Conservation (phyloP, 2,888 invertebrate genomes). For the Scaeva pyrastri region DNA sequence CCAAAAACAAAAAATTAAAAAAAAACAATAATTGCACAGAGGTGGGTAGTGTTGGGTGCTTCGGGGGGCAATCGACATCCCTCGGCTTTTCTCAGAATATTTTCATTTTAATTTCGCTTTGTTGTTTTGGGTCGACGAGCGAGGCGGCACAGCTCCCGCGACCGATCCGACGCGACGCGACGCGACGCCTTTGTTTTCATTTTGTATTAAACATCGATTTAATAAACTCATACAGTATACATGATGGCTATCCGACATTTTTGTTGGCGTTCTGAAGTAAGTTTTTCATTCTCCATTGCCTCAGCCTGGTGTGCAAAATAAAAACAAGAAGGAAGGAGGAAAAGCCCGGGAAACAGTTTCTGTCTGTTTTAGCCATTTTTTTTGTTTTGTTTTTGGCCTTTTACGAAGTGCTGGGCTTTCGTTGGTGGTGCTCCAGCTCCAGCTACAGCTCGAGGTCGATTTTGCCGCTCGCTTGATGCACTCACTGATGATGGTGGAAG, state of each 20-base stretch:
- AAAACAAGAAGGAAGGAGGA: slow-evolving; percentile 19
- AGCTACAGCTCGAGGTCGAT: too few species aligned
- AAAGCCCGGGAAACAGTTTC: slow-evolving; percentile 61
- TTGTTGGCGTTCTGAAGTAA: slow-evolving; percentile 45
- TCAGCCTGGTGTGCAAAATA: neutral
- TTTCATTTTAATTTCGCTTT: slow-evolving; percentile 30
- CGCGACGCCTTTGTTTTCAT: slow-evolving; percentile 55
- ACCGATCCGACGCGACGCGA: neutral
- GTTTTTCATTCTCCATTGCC: slow-evolving; percentile 54
- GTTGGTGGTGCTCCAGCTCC: neutral
- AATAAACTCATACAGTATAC: slow-evolving; percentile 65
- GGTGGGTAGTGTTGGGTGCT: slow-evolving; percentile 25
- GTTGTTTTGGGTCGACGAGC: neutral
- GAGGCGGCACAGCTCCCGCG: too few species aligned
- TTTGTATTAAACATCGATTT: slow-evolving; percentile 73
- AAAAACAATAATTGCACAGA: slow-evolving; percentile 39
- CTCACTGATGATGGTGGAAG: slow-evolving; percentile 20
- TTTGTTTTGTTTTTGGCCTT: slow-evolving; percentile 18
- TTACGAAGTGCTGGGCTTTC: neutral
- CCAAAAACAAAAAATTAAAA: neutral
- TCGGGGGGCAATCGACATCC: slow-evolving; percentile 39
- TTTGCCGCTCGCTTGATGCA: slow-evolving; percentile 44
- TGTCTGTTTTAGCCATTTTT: slow-evolving; percentile 47
- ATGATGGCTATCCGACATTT: slow-evolving; percentile 44
- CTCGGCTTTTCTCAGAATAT: slow-evolving; percentile 40